Conservation (phyloP, 1,140 invertebrate genomes). For the Anoplophora glabripennis region DNA sequence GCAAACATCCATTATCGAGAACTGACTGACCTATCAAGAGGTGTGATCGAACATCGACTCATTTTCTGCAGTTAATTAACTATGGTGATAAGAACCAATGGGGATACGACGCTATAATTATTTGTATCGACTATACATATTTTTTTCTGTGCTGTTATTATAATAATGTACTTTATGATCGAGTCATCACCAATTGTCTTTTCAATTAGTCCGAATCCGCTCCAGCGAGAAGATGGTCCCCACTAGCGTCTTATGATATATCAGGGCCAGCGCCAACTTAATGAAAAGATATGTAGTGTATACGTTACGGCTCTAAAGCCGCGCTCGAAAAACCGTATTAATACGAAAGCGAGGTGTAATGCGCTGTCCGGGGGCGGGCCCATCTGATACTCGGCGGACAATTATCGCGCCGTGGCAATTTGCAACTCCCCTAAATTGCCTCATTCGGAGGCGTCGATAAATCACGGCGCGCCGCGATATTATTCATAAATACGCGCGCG, state of each 20-base stretch:
- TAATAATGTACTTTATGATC: no score
- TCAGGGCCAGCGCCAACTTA: constrained; percentile 39
- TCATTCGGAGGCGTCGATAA: constrained; percentile 19
- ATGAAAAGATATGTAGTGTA: constrained; percentile 47
- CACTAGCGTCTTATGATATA: constrained; percentile 42
- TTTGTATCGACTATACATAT: no score
- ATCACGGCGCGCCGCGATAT: constrained; percentile 22
- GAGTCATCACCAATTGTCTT: not conserved
- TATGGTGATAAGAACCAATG: no score
- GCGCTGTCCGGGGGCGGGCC: constrained; percentile 38
- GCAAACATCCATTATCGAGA: no score
- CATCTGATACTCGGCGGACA: constrained; percentile 37
- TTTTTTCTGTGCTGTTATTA: no score
- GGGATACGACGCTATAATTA: no score
- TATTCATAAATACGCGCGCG: constrained; percentile 30
- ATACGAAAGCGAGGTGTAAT: constrained; percentile 38
- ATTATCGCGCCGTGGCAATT: constrained; percentile 39
- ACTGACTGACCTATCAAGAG: no score
- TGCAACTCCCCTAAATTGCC: constrained; percentile 31
- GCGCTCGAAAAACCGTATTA: constrained; percentile 37
- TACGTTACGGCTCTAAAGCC: constrained; percentile 35
- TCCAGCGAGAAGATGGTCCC: constrained; percentile 13
- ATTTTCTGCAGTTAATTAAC: no score
- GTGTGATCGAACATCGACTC: no score
- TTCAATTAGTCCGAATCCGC: constrained; percentile 17